Evolutionary conservation across 2,888 invertebrate species (phyloP).

Genomic region (Ochropacha duplaris): DNA sequence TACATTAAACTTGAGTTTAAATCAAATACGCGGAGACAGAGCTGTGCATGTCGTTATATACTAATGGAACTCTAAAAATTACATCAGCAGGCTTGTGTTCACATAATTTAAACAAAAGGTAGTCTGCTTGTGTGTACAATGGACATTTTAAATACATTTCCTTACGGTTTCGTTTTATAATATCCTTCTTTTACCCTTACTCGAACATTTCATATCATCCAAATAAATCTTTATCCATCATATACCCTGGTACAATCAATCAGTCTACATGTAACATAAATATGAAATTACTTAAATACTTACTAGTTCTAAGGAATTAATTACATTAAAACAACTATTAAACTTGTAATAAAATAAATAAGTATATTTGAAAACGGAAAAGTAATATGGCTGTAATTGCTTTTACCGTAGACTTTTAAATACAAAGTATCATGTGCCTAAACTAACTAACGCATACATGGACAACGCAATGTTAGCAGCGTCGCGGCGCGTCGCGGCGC

Average conservation of each 20-base stretch:
- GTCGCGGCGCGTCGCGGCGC: no score
- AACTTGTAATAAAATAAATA: not conserved
- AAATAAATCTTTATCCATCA: slow-evolving; percentile 25
- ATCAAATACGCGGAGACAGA: no score
- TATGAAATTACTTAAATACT: slow-evolving; percentile 10
- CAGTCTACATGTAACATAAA: slow-evolving; percentile 32
- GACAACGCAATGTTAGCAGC: not conserved
- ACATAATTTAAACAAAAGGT: no score
- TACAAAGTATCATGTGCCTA: not conserved
- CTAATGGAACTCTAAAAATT: no score
- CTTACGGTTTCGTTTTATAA: no score
- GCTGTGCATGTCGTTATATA: no score
- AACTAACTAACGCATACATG: not conserved
- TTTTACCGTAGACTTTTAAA: not conserved
- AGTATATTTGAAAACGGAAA: not conserved
- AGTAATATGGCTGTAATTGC: not conserved
- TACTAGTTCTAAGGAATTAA: not conserved
- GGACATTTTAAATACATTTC: no score
- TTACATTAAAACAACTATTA: not conserved
- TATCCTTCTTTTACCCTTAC: slow-evolving; percentile 16
- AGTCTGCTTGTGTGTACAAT: no score
- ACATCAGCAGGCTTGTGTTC: no score
- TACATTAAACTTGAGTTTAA: no score
- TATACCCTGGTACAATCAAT: slow-evolving; percentile 38
- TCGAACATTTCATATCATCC: slow-evolving; percentile 27